These are phyloP conservation scores for Laothoe populi DNA, from an alignment of 2,888 invertebrate species.

Conservation along the genomic window DNA sequence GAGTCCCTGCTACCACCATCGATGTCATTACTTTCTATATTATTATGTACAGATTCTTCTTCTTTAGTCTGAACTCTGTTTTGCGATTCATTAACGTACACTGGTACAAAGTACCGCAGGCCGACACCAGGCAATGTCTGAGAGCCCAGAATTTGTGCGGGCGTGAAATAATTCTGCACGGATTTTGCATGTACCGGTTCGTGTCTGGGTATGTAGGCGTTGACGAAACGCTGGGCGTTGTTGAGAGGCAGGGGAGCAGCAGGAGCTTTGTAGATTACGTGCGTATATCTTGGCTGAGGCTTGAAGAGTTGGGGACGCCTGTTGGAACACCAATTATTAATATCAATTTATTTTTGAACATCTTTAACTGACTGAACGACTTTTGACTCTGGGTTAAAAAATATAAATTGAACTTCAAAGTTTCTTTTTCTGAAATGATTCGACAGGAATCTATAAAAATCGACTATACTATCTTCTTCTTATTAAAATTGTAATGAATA, in stretches of 20 bases:
- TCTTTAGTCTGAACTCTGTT: slow-evolving; percentile 52
- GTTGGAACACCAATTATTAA: slow-evolving; percentile 31
- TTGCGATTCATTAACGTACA: slow-evolving; percentile 51
- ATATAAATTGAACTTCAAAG: too few relatives aligned
- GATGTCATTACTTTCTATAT: slow-evolving; percentile 64
- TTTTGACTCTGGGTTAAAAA: too few relatives aligned
- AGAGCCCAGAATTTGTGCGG: slow-evolving; percentile 65
- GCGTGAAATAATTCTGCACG: slow-evolving; percentile 57
- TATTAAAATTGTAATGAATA: too few relatives aligned
- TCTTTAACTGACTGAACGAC: too few relatives aligned
- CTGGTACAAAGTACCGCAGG: slow-evolving; percentile 71
- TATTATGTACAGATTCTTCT: slow-evolving; percentile 69
- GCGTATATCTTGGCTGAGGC: slow-evolving; percentile 73
- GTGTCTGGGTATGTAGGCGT: slow-evolving; percentile 64
- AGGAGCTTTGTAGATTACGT: slow-evolving; percentile 59
- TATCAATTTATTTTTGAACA: neutral
- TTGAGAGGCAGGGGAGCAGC: slow-evolving; percentile 52
- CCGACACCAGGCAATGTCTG: slow-evolving; percentile 74
- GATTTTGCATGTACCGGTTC: slow-evolving; percentile 52
- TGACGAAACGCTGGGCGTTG: slow-evolving; percentile 75
- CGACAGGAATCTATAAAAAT: too few relatives aligned
- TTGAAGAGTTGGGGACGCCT: slow-evolving; percentile 75
- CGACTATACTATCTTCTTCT: too few relatives aligned
- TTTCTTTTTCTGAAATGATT: too few relatives aligned
- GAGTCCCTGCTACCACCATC: slow-evolving; percentile 52